phyloP scores from a whole-genome alignment of 2,113 vertebrate genomes.

The Callospermophilus lateralis region DNA sequence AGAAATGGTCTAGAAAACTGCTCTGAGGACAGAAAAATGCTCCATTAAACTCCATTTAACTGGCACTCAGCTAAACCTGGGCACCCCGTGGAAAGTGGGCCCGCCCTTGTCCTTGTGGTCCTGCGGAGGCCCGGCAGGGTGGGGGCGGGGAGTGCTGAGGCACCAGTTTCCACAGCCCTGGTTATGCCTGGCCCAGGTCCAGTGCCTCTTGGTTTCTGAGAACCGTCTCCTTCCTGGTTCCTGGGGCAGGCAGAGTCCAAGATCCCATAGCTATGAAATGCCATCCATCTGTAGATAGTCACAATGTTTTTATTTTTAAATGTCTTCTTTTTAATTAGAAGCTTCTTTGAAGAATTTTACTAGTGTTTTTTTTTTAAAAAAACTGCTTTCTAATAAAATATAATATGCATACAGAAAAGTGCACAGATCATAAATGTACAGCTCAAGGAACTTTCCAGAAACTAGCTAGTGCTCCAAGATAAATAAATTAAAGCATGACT shows the following conservation, averaged over 20 bases:
- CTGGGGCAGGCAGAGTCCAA: conserved; percentile 70
- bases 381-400: neutral
- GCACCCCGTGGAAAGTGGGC: neutral
- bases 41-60: neutral
- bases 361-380: conserved; percentile 4
- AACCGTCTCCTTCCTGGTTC: conserved; percentile 79
- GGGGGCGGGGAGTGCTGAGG: neutral
- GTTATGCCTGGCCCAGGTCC: conserved; percentile 71
- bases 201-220: conserved; percentile 65
- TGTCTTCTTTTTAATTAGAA: neutral
- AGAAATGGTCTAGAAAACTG: neutral
- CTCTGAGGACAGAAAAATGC: neutral
- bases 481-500: neutral
- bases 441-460: conserved; percentile 43
- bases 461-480: conserved; percentile 4
- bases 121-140: neutral
- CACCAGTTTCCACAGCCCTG: neutral
- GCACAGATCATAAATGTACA: neutral
- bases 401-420: neutral
- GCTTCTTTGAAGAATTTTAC: conserved; percentile 17
- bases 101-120: conserved; percentile 60
- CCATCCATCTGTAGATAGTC: neutral
- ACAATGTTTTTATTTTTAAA: neutral
- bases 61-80: neutral
- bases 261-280: conserved; percentile 11